Percentiles rank a stretch among this genome's conserved stretches.
phyloP scores from a whole-genome alignment of 2,888 invertebrate species.

The Phorcus lineatus region DNA sequence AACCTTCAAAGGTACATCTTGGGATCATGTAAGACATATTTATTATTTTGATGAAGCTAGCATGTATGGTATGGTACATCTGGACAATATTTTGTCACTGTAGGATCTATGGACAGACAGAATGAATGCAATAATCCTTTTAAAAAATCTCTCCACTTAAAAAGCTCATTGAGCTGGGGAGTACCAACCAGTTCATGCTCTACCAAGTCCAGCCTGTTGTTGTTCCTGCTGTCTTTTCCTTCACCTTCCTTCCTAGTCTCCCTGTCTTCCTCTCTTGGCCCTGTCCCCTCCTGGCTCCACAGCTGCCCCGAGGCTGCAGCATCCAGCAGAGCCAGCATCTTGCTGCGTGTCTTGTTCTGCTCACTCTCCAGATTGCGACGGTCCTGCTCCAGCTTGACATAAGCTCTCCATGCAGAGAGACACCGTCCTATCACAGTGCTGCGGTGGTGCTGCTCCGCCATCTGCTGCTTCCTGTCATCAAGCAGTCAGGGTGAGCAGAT shows the following conservation, averaged over 20 bases:
- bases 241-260: not conserved
- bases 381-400: slow-evolving; percentile 58
- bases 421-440: slow-evolving; percentile 55
- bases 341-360: slow-evolving; percentile 64
- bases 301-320: slow-evolving; percentile 68
- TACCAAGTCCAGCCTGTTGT: not conserved
- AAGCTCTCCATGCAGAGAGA: slow-evolving; percentile 63
- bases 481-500: not conserved
- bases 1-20: no score
- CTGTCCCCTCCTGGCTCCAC: slow-evolving; percentile 39
- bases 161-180: not conserved
- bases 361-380: slow-evolving; percentile 56
- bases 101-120: no score
- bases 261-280: not conserved
- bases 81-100: no score
- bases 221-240: not conserved
- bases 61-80: no score
- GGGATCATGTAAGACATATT: no score
- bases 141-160: no score
- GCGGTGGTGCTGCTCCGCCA: slow-evolving; percentile 60
- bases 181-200: not conserved
- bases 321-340: slow-evolving; percentile 71
- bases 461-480: slow-evolving; percentile 59
- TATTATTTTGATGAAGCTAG: no score
- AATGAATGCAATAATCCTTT: no score